Base-by-base conservation (phyloP, 2,797 vertebrate species). In the Mormyrus proboscirostris region DNA sequence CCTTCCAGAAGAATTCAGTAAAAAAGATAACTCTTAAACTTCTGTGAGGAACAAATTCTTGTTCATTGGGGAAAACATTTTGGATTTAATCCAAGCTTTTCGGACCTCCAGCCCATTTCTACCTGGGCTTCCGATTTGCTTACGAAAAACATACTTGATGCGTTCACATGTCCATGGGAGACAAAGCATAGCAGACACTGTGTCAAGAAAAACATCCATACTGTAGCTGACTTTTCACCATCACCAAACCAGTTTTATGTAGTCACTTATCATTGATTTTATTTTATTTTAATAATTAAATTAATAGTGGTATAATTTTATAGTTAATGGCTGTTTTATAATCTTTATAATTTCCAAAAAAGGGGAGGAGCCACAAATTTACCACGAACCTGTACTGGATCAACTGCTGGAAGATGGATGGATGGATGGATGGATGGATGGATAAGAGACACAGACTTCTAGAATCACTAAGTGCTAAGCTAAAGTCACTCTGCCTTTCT, bases 11-110 rank as follows among this genome's bases (percentile, higher is more conserved):
- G 73, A 47, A 88, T 59, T 55, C 53, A 9, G 14, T 57, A 62
- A 86, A 79, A 79, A 65, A 59, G 53, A 25, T 65, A 73, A 25
- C 85, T 73, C 79, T 82, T 33, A 86, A 86, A 47, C 57, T 65
- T 85, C 22, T 51, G 3, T 2, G 44, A 53, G 76, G 44, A 59
- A 53, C 8, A 79, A 79, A 57, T 89, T 87, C 62, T 76, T 29
- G 41, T n/a, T 88, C 47, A 86, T 44, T n/a, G 12, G 87, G 84
- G 50, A 87, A 41, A 55, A 69, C 59, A 65, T 62, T 53, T 69
- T 33, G 76, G 29, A 85, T 49, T 4, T 69, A 44, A 33, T 87
- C 8, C 16, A 25, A 47, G 85, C 65, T 47, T 8, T 12, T 53
- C 59, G 47, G 33, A 2, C 49, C 76, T 22, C 29, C 57, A 38